Base-by-base conservation (phyloP, 2,797 vertebrate genomes). In the Phrynocephalus forsythii region DNA sequence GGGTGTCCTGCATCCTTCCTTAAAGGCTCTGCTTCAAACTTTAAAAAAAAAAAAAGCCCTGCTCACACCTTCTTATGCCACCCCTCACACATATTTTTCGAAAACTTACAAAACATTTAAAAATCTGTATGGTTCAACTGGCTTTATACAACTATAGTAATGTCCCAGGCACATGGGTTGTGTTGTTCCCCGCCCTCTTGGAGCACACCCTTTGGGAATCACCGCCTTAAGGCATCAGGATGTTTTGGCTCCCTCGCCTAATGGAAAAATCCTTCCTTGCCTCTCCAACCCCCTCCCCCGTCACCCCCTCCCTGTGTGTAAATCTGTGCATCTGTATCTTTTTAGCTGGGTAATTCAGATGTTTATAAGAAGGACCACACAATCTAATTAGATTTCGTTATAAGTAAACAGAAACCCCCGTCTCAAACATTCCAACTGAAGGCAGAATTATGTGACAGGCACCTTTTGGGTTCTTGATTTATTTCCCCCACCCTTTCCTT, bases 371-470 rank as follows among this genome's bases (percentile, higher is more conserved):
- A 88, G 76, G 67, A 71, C 33, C 9, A 72, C 56, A 84, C 52
- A 28, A 66, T 33, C 87, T 84, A 73, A 50, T 84, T 88, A 84
- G 82, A 79, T 84, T 88, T 73, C n/a, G 18, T 16, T 60, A 38
- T 63, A 72, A 26, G 66, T 83, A 87, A 87, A 88, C 67, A 88
- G 87, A 88, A 72, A 79, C 28, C 56, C 33, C 50, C 50, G 82
- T 44, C 67, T n/a, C 76, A 79, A 78, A n/a, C 67, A 83, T 79
- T 79, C 82, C 63, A 72, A 88, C 79, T 79, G 16, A 63, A 79
- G 16, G 78, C 82, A 88, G 50, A 88, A 88, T 84, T 79, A 82
- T 56, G 38, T 33, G 28, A 33, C 38, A 6, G 8, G 7, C n/a
- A 16, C 38, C 30, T 8, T 44, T 71, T 8, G 7, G 16, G 10